Conservation (phyloP, 2,888 invertebrate species). For the Monoplex corrugatus region DNA sequence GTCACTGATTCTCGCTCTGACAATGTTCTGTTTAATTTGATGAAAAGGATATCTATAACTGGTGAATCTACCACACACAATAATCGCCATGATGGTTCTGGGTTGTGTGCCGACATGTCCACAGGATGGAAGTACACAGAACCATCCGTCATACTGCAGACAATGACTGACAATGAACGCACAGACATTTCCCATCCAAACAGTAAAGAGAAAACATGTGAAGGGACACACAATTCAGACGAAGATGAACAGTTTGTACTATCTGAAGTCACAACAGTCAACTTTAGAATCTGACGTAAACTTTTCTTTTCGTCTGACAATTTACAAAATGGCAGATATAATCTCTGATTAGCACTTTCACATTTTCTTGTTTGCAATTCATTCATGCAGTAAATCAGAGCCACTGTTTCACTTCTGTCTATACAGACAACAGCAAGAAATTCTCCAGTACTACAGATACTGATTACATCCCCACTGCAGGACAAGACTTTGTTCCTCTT, state of each 20-base stretch:
- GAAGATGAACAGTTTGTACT: not conserved
- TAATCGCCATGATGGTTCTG: not conserved
- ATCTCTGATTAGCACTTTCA: not conserved
- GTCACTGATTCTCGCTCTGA: not conserved
- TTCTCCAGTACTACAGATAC: not conserved
- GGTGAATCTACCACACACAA: not conserved
- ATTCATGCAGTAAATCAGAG: not conserved
- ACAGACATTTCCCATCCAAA: not conserved
- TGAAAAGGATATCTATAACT: not conserved
- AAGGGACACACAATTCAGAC: not conserved
- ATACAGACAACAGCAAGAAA: not conserved
- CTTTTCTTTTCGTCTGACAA: not conserved
- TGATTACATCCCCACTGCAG: not conserved
- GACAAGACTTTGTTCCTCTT: conserved; percentile 4
- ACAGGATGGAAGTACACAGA: conserved; percentile 18
- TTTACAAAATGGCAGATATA: not conserved
- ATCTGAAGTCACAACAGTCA: not conserved
- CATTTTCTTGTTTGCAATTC: not conserved
- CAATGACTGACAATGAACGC: not conserved
- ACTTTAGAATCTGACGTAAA: not conserved
- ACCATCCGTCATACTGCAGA: not conserved
- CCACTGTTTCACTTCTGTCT: not conserved
- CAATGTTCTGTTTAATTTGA: not conserved
- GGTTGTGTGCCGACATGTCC: not conserved
- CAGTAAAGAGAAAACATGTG: not conserved